Evolutionary conservation across 2,113 vertebrate species (phyloP), one percentile per base, ranked within the genome.

Genomic region (Sialia sialis): DNA sequence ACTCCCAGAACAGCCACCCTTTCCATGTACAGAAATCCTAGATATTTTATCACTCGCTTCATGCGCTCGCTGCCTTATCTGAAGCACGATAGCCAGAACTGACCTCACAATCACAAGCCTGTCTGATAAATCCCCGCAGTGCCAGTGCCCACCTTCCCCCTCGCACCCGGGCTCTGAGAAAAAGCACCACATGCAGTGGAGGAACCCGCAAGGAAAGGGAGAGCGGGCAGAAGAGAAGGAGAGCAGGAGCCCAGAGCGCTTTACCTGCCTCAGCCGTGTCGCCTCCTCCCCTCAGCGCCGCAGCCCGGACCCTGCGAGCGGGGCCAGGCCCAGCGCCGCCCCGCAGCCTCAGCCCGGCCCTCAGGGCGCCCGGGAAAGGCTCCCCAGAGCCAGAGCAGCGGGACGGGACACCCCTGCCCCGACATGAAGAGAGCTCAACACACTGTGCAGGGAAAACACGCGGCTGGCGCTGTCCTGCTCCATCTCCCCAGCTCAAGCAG

Each of bases 361-460:
- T 46, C 44, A 12, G 44, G 44, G 44, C 44, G 20, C 20, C 20
- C 5, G 3, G 44, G 44, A 46, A 12, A 48, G 21, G 46, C 21
- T 48, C 46, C 46, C 38, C 38, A 39, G 38, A 39, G 38, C 60
- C 48, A 4, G 27, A 1, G 56, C 39, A 1, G 29, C 55, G 46
- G 26, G 13, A 34, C 12, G 23, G n/a, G 36, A 56, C 14, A 5
- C 16, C 27, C 21, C 43, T 46, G 44, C 20, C 38, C 73, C 0
- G 4, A 44, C 18, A 3, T 1, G 32, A 11, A 23, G 19, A 16
- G 17, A 43, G 13, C 36, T 41, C 80, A 17, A 1, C 0, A 0
- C 16, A 20, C 14, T 9, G 30, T 0, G 2, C 4, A 2, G 8
- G 7, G 26, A 7, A 15, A 14, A 36, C 32, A 10, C 18, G 2